phyloP scores from a whole-genome alignment of 2,888 invertebrate species.

The Drosophila fungiperda region DNA sequence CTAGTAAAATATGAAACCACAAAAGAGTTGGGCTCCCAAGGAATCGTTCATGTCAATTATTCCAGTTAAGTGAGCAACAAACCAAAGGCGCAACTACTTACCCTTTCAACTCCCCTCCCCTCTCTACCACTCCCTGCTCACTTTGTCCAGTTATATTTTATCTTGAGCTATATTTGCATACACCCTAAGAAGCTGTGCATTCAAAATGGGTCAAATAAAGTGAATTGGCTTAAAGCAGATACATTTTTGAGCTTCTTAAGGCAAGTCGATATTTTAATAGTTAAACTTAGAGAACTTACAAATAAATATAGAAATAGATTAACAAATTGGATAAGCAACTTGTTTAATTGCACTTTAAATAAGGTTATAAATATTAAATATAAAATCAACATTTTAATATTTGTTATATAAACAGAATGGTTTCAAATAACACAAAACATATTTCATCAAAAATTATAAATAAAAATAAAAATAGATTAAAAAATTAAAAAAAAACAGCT shows the following conservation, averaged over 20 bases:
- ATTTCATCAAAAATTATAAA: no score
- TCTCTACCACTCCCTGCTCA: not conserved
- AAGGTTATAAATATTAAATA: not conserved
- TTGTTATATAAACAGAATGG: no score
- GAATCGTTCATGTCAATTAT: constrained; percentile 82
- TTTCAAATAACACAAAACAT: no score
- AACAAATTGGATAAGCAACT: not conserved
- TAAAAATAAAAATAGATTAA: no score
- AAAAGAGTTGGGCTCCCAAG: constrained; percentile 73
- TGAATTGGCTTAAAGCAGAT: not conserved
- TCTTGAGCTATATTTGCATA: constrained; percentile 45
- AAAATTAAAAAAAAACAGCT: no score
- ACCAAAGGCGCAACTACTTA: constrained; percentile 67
- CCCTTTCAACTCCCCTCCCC: not conserved
- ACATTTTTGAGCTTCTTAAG: not conserved
- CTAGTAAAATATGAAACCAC: constrained; percentile 78
- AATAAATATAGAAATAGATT: not conserved
- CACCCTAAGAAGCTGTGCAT: not conserved
- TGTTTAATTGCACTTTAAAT: not conserved
- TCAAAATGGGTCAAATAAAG: not conserved
- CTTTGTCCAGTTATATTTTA: constrained; percentile 37
- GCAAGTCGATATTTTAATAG: rapidly evolving
- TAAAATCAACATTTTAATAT: not conserved
- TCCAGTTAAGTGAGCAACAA: constrained; percentile 82
- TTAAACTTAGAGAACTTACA: not conserved